A percentile compares a stretch with the other conserved stretches of the same genome.
Evolutionary conservation across 2,113 vertebrate species (phyloP).

Genomic region (Nymphicus hollandicus): DNA sequence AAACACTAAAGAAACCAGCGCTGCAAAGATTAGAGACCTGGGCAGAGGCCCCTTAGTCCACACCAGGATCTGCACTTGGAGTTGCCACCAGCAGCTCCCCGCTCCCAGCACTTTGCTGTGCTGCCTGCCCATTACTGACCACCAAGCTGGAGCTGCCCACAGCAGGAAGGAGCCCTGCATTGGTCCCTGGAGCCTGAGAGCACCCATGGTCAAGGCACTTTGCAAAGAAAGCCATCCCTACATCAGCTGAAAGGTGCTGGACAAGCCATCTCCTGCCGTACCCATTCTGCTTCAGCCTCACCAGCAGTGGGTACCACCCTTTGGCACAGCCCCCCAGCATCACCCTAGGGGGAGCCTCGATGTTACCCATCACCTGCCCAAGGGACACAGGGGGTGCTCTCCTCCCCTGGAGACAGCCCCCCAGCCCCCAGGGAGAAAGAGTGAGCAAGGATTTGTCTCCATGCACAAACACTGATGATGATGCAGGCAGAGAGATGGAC

Average conservation of each 20-base stretch:
- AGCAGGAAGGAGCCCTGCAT: not conserved
- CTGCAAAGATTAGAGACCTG: not conserved
- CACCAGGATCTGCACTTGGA: rapidly evolving
- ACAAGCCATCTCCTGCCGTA: not conserved
- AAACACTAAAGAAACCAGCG: not conserved
- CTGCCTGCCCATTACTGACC: rapidly evolving
- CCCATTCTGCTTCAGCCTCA: not conserved
- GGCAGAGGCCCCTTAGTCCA: rapidly evolving
- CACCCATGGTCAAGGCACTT: not conserved
- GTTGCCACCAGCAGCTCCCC: rapidly evolving
- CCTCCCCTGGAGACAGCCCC: not conserved
- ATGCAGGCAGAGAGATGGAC: not conserved
- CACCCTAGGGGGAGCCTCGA: rapidly evolving
- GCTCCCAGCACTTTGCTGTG: rapidly evolving
- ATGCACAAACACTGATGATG: rapidly evolving
- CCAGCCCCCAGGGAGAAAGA: not conserved
- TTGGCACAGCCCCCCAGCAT: not conserved
- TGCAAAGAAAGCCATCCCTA: not conserved
- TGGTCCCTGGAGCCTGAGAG: not conserved
- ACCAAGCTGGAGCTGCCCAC: rapidly evolving
- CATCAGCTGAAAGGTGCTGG: not conserved
- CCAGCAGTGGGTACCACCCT: not conserved
- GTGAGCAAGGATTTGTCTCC: not conserved
- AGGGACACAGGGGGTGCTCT: rapidly evolving
- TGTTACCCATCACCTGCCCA: rapidly evolving